Evolutionary conservation across 2,888 invertebrate species (phyloP), one percentile per base, ranked within the genome.

Genomic region (Agriopis aurantiaria): DNA sequence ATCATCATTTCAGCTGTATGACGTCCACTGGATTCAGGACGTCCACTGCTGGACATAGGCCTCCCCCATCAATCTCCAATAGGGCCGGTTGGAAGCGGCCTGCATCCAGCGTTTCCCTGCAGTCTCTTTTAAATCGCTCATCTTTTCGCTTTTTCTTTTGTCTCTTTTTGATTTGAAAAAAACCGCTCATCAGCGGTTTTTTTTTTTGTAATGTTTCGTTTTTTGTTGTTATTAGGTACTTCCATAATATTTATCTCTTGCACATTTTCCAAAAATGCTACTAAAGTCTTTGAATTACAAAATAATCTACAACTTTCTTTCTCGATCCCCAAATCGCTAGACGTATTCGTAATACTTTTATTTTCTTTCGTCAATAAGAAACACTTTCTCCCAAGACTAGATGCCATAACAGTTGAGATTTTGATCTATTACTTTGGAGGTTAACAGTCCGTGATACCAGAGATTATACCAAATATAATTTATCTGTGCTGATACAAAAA

Each of bases 331-430:
- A 52, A 66, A 33, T 65, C 40, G 23, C 41, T 1, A 57, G 59
- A 63, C 58, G 57, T 53, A 63, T 71, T 71, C 52, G 69, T 63
- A 49, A 60, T 68, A 75, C 74, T 76, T 73, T 76, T 76, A 71
- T 76, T 76, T 76, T 74, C 74, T n/a, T 76, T 65, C 58, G 58
- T 72, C 66, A 67, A 71, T 68, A 60, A 55, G 69, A 67, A 71
- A 68, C 69, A 78, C 77, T 80, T 80, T 81, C 79, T 71, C 77
- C 61, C 48, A 45, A 23, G 33, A 53, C 62, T 23, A 65, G 51
- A 57, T 63, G 61, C 41, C 57, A 55, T 74, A 74, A 66, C 53
- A 66, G 58, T 49, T 69, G 48, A 52, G 62, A 66, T 58, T 57
- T 56, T 41, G 46, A 67, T 67, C 64, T 56, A 65, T 72, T 68